Evolutionary conservation across 2,113 vertebrate species (phyloP), one percentile per base, ranked within the genome.

Genomic region (Pollimyrus isidori): DNA sequence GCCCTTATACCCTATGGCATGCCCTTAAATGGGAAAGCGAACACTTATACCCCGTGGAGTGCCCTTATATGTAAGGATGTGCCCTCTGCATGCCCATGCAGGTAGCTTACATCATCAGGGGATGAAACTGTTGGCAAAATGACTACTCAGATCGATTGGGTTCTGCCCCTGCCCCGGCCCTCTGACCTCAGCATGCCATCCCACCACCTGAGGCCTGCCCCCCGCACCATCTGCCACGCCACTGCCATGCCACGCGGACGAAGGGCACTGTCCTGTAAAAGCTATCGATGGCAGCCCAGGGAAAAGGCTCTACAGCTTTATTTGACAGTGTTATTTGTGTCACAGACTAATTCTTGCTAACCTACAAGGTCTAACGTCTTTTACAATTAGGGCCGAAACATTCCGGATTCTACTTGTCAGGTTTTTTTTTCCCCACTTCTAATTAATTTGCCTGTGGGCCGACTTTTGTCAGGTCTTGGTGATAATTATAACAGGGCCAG

Each of bases 91-190:
- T 52, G 15, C 49, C 26, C 11, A 23, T 1, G 73, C 19, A 3
- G 21, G n/a, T 10, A 19, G 53, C 19, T 19, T 6, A 30, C 65
- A 26, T 19, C 19, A 88, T 73, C 87, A 88, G 89, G 84, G 87
- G 76, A 39, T 88, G 90, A 50, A 58, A 48, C 76, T 89, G 89
- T 90, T 88, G 26, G 86, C 69, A 87, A 90, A 89, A 89, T 86
- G 87, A 48, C 52, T 91, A 88, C 84, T 45, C 35, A 86, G 84
- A 88, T 89, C 87, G 48, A 85, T 88, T 65, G 58, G 58, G 58
- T n/a, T 65, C 23, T 69, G 7, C n/a, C 62, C 9, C 10, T 2
- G 9, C n/a, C n/a, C 35, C 10, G 7, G 19, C 42, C 80, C 42
- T 21, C 80, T 84, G 80, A n/a, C 80, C 80, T 39, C 30, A 76